phyloP scores from a whole-genome alignment of 2,888 invertebrate genomes.

The Aleiodes alternator region DNA sequence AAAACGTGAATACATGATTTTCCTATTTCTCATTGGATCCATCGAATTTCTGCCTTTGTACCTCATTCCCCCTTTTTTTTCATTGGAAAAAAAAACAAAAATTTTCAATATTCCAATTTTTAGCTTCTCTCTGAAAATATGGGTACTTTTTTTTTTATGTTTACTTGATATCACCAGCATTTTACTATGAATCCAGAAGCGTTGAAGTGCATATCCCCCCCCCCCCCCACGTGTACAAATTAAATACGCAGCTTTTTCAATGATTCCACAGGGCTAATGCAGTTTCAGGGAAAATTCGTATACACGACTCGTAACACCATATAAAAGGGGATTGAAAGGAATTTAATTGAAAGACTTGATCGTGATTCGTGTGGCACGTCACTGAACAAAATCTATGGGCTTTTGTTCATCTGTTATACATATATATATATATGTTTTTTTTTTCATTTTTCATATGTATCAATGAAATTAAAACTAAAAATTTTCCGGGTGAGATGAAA shows the following conservation, averaged over 20 bases:
- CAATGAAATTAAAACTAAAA: too few relatives aligned
- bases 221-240: slow-evolving; percentile 15
- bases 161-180: background rate
- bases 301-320: slow-evolving; percentile 44
- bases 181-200: slow-evolving; percentile 25
- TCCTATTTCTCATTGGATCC: too few relatives aligned
- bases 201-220: slow-evolving; percentile 48
- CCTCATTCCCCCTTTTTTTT: too few relatives aligned
- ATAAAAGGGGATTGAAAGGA: slow-evolving; percentile 53
- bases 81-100: too few relatives aligned
- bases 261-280: slow-evolving; percentile 47
- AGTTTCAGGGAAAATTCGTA: slow-evolving; percentile 42
- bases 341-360: slow-evolving; percentile 64
- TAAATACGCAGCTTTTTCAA: background rate
- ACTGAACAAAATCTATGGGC: background rate
- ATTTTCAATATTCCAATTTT: too few relatives aligned
- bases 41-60: too few relatives aligned
- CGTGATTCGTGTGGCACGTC: slow-evolving; percentile 59
- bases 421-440: too few relatives aligned
- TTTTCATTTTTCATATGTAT: too few relatives aligned
- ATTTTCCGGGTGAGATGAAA: too few relatives aligned
- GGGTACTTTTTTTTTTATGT: too few relatives aligned
- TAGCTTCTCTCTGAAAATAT: too few relatives aligned
- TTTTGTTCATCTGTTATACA: background rate
- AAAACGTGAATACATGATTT: too few relatives aligned